These are phyloP conservation scores for Tinea trinotella DNA, from an alignment of 2,888 invertebrate genomes.

Conservation along the genomic window DNA sequence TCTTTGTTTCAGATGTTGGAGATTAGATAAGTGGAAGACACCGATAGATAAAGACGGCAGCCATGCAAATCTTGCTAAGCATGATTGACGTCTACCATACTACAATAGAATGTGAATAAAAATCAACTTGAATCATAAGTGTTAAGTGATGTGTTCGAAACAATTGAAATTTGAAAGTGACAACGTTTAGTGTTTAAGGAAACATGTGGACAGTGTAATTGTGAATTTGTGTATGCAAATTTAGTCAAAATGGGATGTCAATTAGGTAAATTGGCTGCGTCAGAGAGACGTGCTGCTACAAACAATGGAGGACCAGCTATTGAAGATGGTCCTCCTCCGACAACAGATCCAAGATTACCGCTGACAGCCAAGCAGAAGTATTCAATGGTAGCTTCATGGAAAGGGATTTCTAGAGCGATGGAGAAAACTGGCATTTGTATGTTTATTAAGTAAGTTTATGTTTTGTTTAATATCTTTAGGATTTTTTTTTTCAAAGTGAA, in stretches of 20 bases:
- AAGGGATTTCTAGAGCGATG: conserved; percentile 90
- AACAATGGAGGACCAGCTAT: conserved; percentile 61
- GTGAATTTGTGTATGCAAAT: conserved; percentile 16
- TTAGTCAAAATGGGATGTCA: conserved; percentile 81
- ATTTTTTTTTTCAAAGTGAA: no score
- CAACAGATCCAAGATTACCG: conserved; percentile 84
- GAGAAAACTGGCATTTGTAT: conserved; percentile 91
- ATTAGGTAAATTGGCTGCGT: conserved; percentile 79
- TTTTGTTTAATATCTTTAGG: no score
- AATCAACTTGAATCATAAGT: neutral
- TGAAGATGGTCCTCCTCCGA: conserved; percentile 64
- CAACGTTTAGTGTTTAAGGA: neutral
- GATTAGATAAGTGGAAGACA: conserved; percentile 10
- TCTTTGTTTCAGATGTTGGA: conserved; percentile 9
- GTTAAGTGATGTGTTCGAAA: neutral
- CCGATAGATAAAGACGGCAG: conserved; percentile 4
- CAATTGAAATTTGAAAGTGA: neutral
- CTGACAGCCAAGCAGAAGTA: conserved; percentile 90
- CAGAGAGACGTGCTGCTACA: conserved; percentile 57
- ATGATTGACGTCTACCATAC: neutral
- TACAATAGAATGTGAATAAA: neutral
- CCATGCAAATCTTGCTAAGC: conserved; percentile 8
- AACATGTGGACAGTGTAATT: conserved; percentile 21
- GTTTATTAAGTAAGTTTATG: conserved; percentile 94
- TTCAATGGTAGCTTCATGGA: conserved; percentile 92